These are phyloP conservation scores for Cyprinella venusta DNA, from an alignment of 2,797 vertebrate genomes.

Conservation along the genomic window DNA sequence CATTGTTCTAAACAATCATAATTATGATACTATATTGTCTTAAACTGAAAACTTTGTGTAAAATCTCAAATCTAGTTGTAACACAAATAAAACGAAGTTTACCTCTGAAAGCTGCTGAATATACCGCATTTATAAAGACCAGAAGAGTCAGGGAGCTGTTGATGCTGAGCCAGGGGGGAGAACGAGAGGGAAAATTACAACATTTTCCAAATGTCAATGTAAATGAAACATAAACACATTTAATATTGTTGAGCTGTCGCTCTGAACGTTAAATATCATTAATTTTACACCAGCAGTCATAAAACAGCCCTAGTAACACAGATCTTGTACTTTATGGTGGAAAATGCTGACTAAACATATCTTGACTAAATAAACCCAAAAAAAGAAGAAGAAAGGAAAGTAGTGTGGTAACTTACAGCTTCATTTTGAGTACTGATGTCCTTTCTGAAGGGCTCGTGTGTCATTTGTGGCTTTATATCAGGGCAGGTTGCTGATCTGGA, in stretches of 20 bases:
- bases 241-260: neutral
- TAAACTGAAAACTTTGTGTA: neutral
- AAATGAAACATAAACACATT: slow-evolving; percentile 28
- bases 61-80: neutral
- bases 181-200: neutral
- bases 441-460: slow-evolving; percentile 11
- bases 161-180: slow-evolving; percentile 51
- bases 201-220: neutral
- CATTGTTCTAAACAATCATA: neutral
- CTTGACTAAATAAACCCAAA: neutral
- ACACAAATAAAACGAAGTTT: slow-evolving; percentile 17
- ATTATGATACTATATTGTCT: neutral
- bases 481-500: slow-evolving; percentile 40
- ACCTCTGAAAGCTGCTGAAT: slow-evolving; percentile 70
- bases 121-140: slow-evolving; percentile 56
- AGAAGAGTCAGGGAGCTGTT: slow-evolving; percentile 61
- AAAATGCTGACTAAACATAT: neutral
- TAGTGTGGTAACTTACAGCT: slow-evolving; percentile 66
- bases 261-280: slow-evolving; percentile 5
- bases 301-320: slow-evolving; percentile 14
- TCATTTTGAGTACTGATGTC: slow-evolving; percentile 66
- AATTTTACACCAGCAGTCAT: neutral
- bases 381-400: neutral
- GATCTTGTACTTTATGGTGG: neutral
- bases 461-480: slow-evolving; percentile 59